Evolutionary conservation across 2,113 vertebrate genomes (phyloP).

Genomic region (Grallaria varia): DNA sequence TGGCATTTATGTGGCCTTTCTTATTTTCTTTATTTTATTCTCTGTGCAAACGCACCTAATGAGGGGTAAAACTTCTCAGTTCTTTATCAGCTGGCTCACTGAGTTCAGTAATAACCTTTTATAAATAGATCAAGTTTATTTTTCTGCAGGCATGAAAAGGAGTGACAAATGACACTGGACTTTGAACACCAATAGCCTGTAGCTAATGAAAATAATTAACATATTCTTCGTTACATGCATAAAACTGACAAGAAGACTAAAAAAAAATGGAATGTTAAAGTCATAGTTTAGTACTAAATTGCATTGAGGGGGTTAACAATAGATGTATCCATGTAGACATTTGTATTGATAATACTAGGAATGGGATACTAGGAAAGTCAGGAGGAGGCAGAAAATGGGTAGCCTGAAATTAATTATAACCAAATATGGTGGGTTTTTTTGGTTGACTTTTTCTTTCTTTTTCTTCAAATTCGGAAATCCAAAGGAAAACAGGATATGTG

Average conservation of each 20-base stretch:
- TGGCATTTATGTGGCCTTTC: background rate
- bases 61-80: background rate
- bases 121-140: conserved; percentile 47
- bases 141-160: background rate
- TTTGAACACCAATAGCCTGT: background rate
- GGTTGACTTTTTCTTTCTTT: background rate
- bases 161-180: background rate
- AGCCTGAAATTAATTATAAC: background rate
- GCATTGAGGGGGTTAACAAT: background rate
- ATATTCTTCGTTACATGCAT: background rate
- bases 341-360: background rate
- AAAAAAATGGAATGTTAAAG: background rate
- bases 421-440: background rate
- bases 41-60: background rate
- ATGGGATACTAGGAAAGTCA: background rate
- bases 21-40: background rate
- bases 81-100: background rate
- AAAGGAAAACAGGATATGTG: background rate
- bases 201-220: background rate
- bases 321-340: background rate
- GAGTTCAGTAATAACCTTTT: conserved; percentile 31
- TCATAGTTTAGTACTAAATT: background rate
- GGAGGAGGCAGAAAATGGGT: background rate
- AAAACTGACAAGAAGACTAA: background rate
- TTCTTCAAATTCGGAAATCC: background rate